phyloP scores from a whole-genome alignment of 2,888 invertebrate genomes.

The Eugnorisma glareosa region DNA sequence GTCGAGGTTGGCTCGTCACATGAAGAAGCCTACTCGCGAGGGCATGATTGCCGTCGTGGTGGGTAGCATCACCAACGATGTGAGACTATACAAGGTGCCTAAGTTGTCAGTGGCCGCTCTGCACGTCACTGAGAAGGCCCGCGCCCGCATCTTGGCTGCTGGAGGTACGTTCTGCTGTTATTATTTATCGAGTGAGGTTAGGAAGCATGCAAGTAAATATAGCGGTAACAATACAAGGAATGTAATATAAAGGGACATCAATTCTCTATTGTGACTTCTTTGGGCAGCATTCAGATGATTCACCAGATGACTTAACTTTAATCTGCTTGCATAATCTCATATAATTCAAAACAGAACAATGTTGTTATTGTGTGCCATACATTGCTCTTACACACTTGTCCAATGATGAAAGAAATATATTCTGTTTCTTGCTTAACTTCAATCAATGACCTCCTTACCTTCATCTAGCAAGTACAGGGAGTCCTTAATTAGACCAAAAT shows the following conservation, averaged over 20 bases:
- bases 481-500: no score
- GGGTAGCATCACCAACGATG: constrained; percentile 98
- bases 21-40: constrained; percentile 96
- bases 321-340: not conserved
- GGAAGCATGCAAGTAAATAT: constrained; percentile 52
- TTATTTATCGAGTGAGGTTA: constrained; percentile 54
- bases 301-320: not conserved
- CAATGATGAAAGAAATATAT: not conserved
- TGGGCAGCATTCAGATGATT: not conserved
- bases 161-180: constrained; percentile 92
- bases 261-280: not conserved
- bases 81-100: constrained; percentile 97
- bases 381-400: not conserved
- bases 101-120: constrained; percentile 98
- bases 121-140: constrained; percentile 97
- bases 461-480: not conserved
- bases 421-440: not conserved
- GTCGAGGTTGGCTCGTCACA: constrained; percentile 95
- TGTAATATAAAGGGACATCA: not conserved
- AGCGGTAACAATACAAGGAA: not conserved
- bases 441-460: not conserved
- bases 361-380: not conserved
- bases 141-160: constrained; percentile 98
- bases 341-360: not conserved
- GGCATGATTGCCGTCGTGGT: constrained; percentile 97